A percentile compares a stretch with the other conserved stretches of the same genome.
These are phyloP conservation scores for Stenurella melanura DNA, from an alignment of 2,888 invertebrate species.

Conservation along the genomic window DNA sequence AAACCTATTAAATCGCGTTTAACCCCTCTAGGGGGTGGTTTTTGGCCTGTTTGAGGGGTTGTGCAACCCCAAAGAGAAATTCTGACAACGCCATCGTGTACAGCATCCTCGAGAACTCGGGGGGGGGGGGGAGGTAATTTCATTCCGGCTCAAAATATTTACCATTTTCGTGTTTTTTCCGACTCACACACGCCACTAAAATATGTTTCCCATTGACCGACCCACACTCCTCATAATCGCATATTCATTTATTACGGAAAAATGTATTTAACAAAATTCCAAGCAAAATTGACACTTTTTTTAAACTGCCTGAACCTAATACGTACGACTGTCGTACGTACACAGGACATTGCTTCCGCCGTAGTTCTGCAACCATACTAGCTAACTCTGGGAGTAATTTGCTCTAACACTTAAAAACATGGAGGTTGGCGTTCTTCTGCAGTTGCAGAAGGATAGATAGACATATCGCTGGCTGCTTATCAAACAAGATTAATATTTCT, in stretches of 20 bases:
- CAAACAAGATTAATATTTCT: background rate
- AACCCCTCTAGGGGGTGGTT: too few relatives aligned
- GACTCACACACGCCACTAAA: too few relatives aligned
- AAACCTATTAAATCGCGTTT: too few relatives aligned
- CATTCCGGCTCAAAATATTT: too few relatives aligned
- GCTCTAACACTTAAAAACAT: background rate
- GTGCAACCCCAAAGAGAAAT: too few relatives aligned
- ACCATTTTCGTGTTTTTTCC: too few relatives aligned
- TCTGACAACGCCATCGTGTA: too few relatives aligned
- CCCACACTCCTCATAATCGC: background rate
- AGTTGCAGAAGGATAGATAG: background rate
- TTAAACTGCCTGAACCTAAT: background rate
- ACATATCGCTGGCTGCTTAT: background rate
- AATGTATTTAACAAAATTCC: background rate
- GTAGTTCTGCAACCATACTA: background rate
- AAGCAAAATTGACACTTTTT: background rate
- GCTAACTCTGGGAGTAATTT: background rate
- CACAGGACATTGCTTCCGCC: background rate
- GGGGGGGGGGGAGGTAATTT: too few relatives aligned
- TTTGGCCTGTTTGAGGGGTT: too few relatives aligned
- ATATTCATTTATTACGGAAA: background rate
- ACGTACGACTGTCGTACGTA: too few relatives aligned
- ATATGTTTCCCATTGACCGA: background rate
- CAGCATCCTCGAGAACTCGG: too few relatives aligned
- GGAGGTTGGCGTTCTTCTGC: background rate